These are phyloP conservation scores for Bryconaethiops microstoma DNA, from an alignment of 2,797 vertebrate species.

Conservation along the genomic window DNA sequence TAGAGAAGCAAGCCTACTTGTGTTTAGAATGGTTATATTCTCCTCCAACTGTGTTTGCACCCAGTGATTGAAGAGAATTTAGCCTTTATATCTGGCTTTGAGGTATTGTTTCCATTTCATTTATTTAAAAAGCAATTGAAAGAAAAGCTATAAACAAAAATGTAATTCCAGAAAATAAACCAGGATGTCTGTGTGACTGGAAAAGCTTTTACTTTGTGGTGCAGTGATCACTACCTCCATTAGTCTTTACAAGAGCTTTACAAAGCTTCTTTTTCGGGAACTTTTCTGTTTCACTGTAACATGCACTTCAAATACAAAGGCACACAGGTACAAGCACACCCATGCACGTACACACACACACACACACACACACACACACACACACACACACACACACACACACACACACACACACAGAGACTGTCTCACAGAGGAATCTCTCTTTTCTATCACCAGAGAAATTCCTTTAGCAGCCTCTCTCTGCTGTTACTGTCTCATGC, in stretches of 20 bases:
- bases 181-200: background rate
- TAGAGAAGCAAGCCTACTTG: no score
- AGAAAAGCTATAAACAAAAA: no score
- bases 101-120: no score
- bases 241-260: background rate
- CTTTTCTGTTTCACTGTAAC: conserved; percentile 4
- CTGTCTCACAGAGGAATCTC: background rate
- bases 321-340: background rate
- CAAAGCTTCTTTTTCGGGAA: background rate
- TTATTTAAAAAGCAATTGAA: no score
- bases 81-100: no score
- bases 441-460: background rate
- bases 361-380: background rate
- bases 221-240: background rate
- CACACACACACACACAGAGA: background rate
- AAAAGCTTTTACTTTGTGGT: background rate
- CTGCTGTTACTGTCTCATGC: background rate
- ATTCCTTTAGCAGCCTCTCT: background rate
- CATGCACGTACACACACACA: background rate
- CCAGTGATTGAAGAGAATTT: no score
- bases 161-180: background rate
- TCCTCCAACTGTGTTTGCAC: no score
- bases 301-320: background rate
- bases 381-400: background rate
- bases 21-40: no score